Conservation (phyloP, 2,888 invertebrate genomes). For the Netelia virgata region DNA sequence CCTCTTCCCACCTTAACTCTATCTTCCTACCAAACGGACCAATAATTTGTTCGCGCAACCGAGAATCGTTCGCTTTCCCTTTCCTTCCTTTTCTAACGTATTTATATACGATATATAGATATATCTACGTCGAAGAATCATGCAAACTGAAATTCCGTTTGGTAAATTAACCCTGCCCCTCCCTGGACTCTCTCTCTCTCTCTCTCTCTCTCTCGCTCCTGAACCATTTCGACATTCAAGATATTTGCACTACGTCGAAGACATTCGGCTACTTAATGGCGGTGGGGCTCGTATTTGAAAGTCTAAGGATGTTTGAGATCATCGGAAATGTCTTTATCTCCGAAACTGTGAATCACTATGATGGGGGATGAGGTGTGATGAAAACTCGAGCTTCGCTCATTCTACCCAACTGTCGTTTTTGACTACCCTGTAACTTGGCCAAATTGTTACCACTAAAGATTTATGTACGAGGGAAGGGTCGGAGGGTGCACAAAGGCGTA, state of each 20-base stretch:
- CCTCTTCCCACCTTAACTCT: neutral
- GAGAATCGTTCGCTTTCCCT: constrained; percentile 57
- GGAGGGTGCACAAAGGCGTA: neutral
- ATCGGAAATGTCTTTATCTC: neutral
- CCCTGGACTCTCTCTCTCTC: no score
- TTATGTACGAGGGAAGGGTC: neutral
- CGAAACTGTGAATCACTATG: no score
- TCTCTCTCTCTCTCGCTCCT: no score
- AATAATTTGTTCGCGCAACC: constrained; percentile 53
- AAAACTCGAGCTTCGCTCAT: no score
- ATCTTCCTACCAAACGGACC: constrained; percentile 29
- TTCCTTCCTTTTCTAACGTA: constrained; percentile 13
- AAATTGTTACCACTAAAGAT: constrained; percentile 16
- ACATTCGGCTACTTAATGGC: constrained; percentile 18
- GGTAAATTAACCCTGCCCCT: constrained; percentile 33
- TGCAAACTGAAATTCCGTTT: constrained; percentile 41
- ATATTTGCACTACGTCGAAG: neutral
- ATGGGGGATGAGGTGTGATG: no score
- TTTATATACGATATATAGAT: neutral
- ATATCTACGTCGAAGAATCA: constrained; percentile 6
- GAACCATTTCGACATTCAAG: constrained; percentile 8
- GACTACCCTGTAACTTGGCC: neutral
- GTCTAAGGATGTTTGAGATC: neutral
- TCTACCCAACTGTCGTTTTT: no score
- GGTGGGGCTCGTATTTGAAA: neutral